Evolutionary conservation across 2,888 invertebrate species (phyloP).

Genomic region (Lasioglossum lativentre): DNA sequence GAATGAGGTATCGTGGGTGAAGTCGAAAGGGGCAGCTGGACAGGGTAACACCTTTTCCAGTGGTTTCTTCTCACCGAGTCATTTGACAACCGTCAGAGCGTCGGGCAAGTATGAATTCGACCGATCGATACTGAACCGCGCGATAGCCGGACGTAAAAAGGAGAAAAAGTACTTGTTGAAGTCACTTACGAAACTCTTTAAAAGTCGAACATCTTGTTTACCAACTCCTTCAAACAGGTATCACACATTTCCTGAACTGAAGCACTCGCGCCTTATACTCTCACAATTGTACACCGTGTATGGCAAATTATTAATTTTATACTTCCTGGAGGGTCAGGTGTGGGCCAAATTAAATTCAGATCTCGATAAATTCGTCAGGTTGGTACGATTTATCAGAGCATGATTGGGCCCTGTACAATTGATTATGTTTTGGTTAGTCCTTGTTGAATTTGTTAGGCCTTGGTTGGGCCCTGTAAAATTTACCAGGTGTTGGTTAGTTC

Average conservation of each 20-base stretch:
- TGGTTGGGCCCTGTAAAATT: too few relatives aligned
- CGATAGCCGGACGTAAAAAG: neutral
- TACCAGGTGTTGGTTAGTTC: too few relatives aligned
- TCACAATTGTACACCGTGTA: neutral
- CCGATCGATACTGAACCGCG: neutral
- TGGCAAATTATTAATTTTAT: too few relatives aligned
- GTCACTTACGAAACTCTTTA: neutral
- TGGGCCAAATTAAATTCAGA: too few relatives aligned
- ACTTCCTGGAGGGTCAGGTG: too few relatives aligned
- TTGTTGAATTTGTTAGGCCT: too few relatives aligned
- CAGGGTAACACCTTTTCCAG: neutral
- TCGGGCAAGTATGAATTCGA: slow-evolving; percentile 17
- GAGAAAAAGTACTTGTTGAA: neutral
- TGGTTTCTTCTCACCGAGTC: neutral
- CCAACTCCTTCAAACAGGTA: neutral
- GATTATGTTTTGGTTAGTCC: too few relatives aligned
- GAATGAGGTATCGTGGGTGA: neutral
- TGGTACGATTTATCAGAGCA: too few relatives aligned
- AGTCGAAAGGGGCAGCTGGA: neutral
- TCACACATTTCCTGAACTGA: neutral
- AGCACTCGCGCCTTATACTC: neutral
- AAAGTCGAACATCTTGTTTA: neutral
- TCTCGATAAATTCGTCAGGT: too few relatives aligned
- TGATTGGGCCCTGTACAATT: too few relatives aligned
- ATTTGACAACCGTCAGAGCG: slow-evolving; percentile 28